phyloP scores from a whole-genome alignment of 1,140 invertebrate species.

The Eueides isabella region DNA sequence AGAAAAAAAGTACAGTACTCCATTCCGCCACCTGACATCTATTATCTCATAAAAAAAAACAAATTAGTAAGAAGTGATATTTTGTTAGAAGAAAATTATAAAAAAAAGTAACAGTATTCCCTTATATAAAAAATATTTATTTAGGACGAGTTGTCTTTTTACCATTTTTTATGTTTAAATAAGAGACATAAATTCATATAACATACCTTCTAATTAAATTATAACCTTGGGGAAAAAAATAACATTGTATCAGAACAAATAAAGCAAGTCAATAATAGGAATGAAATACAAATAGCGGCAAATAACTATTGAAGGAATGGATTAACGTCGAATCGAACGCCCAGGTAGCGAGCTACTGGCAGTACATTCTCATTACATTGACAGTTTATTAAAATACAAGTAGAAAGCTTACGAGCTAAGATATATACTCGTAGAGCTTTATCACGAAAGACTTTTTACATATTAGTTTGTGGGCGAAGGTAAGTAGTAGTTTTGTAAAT shows the following conservation, averaged over 20 bases:
- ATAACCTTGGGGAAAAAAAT: neutral
- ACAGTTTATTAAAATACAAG: constrained; percentile 41
- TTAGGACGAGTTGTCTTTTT: too few relatives aligned
- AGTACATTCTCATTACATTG: constrained; percentile 41
- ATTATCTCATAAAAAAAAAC: too few relatives aligned
- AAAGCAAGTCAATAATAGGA: constrained; percentile 2
- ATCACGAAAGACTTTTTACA: neutral
- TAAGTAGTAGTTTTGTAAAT: neutral
- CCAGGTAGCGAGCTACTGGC: constrained; percentile 26
- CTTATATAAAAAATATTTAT: too few relatives aligned
- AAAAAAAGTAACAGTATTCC: too few relatives aligned
- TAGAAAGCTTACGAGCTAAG: constrained; percentile 28
- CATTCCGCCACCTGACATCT: too few relatives aligned
- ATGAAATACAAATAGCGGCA: constrained; percentile 23
- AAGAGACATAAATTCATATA: too few relatives aligned
- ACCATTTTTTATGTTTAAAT: too few relatives aligned
- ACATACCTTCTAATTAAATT: too few relatives aligned
- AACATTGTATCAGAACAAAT: constrained; percentile 3
- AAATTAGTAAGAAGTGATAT: too few relatives aligned
- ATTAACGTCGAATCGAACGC: constrained; percentile 33
- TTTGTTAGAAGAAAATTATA: too few relatives aligned
- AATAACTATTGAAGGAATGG: constrained; percentile 34
- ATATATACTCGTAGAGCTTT: constrained; percentile 28
- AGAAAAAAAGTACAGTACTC: neutral
- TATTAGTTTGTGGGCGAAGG: neutral